Evolutionary conservation across 2,888 invertebrate genomes (phyloP).

Genomic region (Parnassius smintheus): DNA sequence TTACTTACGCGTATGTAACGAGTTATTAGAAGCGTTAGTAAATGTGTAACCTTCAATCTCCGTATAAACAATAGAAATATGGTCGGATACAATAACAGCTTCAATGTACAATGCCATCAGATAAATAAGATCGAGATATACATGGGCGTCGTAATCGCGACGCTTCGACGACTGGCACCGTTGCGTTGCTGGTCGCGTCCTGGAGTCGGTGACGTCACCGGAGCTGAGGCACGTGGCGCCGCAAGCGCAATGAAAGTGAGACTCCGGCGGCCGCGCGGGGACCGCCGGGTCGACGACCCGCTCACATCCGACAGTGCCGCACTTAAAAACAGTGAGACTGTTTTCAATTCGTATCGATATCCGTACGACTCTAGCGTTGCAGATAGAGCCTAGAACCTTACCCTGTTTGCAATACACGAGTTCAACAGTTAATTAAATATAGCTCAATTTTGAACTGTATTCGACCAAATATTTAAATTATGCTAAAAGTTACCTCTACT

Average conservation of each 20-base stretch:
- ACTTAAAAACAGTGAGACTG: conserved; percentile 71
- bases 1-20: conserved; percentile 18
- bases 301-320: conserved; percentile 75
- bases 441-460: no score
- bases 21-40: conserved; percentile 6
- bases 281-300: conserved; percentile 64
- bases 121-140: neutral
- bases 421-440: no score
- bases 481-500: no score
- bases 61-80: neutral
- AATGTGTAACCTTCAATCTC: neutral
- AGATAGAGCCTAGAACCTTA: neutral
- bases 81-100: neutral
- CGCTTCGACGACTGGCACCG: conserved; percentile 56
- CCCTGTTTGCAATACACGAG: no score
- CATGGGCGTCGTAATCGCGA: conserved; percentile 61
- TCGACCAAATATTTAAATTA: no score
- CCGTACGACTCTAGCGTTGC: conserved; percentile 26
- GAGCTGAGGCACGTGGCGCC: conserved; percentile 67
- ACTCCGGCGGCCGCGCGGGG: conserved; percentile 47
- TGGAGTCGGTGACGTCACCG: conserved; percentile 67
- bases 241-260: conserved; percentile 70
- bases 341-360: conserved; percentile 74
- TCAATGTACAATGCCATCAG: neutral
- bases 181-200: conserved; percentile 50